A percentile compares a stretch with the other conserved stretches of the same genome.
Evolutionary conservation across 2,797 vertebrate species (phyloP).

Genomic region (Trichosurus vulpecula): DNA sequence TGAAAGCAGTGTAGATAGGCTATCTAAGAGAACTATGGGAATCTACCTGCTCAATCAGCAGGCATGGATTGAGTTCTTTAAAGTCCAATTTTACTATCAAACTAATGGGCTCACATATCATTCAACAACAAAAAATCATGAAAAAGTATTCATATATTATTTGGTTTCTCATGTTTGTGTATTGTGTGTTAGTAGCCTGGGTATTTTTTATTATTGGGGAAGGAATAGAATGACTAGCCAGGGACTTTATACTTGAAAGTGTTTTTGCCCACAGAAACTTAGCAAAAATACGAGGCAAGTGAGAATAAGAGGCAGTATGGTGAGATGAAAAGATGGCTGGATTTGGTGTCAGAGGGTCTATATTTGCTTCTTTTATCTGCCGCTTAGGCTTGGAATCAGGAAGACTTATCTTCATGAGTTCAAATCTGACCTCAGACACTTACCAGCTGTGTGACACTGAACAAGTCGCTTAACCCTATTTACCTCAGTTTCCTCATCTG

Average conservation of each 20-base stretch:
- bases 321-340: not conserved
- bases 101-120: constrained; percentile 2
- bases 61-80: constrained; percentile 52
- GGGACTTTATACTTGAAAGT: constrained; percentile 66
- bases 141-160: constrained; percentile 49
- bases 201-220: constrained; percentile 67
- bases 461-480: not conserved
- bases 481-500: not conserved
- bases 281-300: constrained; percentile 60
- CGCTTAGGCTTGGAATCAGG: not conserved
- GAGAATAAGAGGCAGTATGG: not conserved
- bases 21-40: constrained; percentile 25
- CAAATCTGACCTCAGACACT: not conserved
- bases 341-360: not conserved
- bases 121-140: constrained; percentile 58
- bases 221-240: constrained; percentile 67
- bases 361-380: not conserved
- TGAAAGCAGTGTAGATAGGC: not conserved
- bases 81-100: constrained; percentile 53
- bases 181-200: constrained; percentile 47
- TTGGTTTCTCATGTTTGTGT: constrained; percentile 44
- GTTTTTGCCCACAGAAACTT: constrained; percentile 70
- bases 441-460: not conserved
- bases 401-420: not conserved
- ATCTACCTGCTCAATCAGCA: not conserved